These are phyloP conservation scores for Drosophila littoralis DNA, from an alignment of 1,140 invertebrate genomes.

Conservation along the genomic window DNA sequence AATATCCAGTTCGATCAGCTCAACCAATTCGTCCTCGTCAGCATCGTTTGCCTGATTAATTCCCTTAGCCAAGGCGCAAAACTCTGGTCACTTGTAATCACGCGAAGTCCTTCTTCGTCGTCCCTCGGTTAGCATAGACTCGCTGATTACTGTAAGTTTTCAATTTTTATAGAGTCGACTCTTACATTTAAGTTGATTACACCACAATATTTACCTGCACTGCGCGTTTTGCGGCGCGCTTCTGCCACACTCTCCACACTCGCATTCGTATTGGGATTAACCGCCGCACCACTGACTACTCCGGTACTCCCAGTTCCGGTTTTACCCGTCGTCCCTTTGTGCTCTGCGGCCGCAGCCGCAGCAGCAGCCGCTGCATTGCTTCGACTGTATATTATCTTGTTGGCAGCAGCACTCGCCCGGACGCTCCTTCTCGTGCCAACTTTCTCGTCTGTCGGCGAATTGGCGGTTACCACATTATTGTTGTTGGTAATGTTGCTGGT, in stretches of 20 bases:
- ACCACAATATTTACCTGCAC: slow-evolving; percentile 86
- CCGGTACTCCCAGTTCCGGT: slow-evolving; percentile 8
- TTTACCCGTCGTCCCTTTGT: slow-evolving; percentile 53
- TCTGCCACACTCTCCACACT: slow-evolving; percentile 72
- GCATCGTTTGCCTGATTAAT: slow-evolving; percentile 63
- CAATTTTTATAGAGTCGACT: not conserved
- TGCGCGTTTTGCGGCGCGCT: slow-evolving; percentile 87
- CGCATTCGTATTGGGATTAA: slow-evolving; percentile 36
- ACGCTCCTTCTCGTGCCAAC: slow-evolving; percentile 80
- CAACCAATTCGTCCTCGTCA: slow-evolving; percentile 62
- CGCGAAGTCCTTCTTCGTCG: slow-evolving; percentile 85
- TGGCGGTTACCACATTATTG: slow-evolving; percentile 59
- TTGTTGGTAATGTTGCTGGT: slow-evolving; percentile 28
- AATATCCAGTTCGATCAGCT: slow-evolving; percentile 63
- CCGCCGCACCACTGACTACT: slow-evolving; percentile 7
- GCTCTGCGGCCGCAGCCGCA: slow-evolving; percentile 46
- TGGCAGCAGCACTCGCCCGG: slow-evolving; percentile 76
- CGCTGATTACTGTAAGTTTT: slow-evolving; percentile 65
- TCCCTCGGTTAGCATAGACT: slow-evolving; percentile 78
- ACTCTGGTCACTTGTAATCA: slow-evolving; percentile 87
- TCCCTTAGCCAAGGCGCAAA: slow-evolving; percentile 83
- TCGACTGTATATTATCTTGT: slow-evolving; percentile 77
- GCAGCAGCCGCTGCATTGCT: slow-evolving; percentile 67
- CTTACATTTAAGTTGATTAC: not conserved
- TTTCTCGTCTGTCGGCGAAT: slow-evolving; percentile 77